phyloP scores from a whole-genome alignment of 1,140 invertebrate species.

The Phocides pigmalion region DNA sequence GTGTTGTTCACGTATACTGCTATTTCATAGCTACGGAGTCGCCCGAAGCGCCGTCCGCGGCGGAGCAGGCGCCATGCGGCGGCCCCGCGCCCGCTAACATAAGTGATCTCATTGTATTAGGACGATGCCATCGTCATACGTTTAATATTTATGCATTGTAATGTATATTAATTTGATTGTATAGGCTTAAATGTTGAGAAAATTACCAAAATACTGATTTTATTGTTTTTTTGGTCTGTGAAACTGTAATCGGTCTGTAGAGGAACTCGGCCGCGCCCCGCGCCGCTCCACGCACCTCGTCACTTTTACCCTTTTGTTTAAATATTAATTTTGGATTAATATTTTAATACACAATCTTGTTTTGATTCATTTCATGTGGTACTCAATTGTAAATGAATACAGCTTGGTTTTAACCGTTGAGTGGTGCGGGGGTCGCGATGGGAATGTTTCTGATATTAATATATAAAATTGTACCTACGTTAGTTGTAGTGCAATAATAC shows the following conservation, averaged over 20 bases:
- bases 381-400: too few relatives aligned
- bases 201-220: constrained; percentile 23
- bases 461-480: constrained; percentile 8
- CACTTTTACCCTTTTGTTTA: background rate
- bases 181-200: constrained; percentile 30
- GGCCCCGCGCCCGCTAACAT: constrained; percentile 21
- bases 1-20: background rate
- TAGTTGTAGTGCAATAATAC: constrained; percentile 19
- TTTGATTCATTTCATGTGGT: too few relatives aligned
- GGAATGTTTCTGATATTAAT: constrained; percentile 1
- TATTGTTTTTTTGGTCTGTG: constrained; percentile 17
- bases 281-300: background rate
- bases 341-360: too few relatives aligned
- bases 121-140: constrained; percentile 33
- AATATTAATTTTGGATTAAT: background rate
- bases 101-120: constrained; percentile 35
- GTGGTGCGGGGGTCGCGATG: background rate
- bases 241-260: constrained; percentile 32
- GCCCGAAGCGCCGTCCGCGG: background rate
- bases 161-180: constrained; percentile 33
- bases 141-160: constrained; percentile 34
- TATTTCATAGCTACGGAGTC: too few relatives aligned
- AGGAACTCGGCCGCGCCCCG: background rate
- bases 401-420: too few relatives aligned
- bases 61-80: background rate